These are phyloP conservation scores for Montipora sp. DNA, from an alignment of 64 coral and sea anemone genomes.

Conservation along the genomic window DNA sequence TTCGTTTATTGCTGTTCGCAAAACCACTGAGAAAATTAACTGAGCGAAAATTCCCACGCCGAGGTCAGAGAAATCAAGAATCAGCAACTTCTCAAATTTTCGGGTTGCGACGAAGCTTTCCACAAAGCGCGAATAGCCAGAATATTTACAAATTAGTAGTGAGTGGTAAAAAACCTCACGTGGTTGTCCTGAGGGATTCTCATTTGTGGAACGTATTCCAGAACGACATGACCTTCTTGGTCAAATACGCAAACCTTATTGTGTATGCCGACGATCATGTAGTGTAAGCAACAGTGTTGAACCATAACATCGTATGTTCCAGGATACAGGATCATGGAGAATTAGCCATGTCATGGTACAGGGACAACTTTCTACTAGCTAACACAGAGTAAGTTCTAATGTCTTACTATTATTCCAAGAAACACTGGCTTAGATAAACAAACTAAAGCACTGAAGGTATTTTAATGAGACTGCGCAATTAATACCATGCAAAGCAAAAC, in stretches of 20 bases:
- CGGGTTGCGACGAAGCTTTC: too few relatives aligned
- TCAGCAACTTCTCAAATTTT: too few relatives aligned
- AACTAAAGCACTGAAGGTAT: neutral
- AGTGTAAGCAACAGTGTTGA: constrained; percentile 7
- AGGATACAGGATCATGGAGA: constrained; percentile 1
- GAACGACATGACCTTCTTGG: constrained; percentile 37
- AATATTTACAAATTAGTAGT: neutral
- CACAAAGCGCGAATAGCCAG: too few relatives aligned
- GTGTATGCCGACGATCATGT: constrained; percentile 39
- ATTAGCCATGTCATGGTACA: constrained; percentile 32
- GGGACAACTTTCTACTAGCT: constrained; percentile 6
- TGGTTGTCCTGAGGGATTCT: constrained; percentile 43
- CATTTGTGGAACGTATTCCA: constrained; percentile 52
- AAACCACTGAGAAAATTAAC: too few relatives aligned
- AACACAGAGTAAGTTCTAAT: constrained; percentile 37
- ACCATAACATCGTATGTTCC: neutral
- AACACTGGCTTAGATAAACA: neutral
- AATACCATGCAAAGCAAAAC: too few relatives aligned
- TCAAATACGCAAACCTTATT: constrained; percentile 16
- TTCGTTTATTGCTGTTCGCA: too few relatives aligned
- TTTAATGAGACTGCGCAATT: constrained; percentile 1
- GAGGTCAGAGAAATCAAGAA: too few relatives aligned
- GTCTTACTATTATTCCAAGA: constrained; percentile 35
- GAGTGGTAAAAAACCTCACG: constrained; percentile 11
- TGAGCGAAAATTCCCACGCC: too few relatives aligned